Evolutionary conservation across 2,888 invertebrate genomes (phyloP).

Genomic region (Eilema depressum): DNA sequence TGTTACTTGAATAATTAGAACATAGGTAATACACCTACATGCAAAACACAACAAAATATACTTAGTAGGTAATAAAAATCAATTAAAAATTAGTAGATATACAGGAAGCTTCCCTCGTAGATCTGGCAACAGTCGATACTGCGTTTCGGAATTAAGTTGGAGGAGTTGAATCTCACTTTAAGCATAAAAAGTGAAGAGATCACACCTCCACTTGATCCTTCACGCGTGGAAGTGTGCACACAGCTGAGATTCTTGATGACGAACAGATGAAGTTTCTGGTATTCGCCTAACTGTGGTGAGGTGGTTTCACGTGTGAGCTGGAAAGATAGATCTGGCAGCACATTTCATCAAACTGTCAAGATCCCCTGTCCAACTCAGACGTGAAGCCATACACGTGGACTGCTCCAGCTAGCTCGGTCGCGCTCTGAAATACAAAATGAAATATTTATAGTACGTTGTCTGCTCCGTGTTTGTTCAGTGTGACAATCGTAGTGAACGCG

Average conservation of each 20-base stretch:
- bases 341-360: slow-evolving; percentile 81
- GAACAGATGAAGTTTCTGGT: neutral
- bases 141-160: slow-evolving; percentile 86
- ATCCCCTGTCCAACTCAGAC: slow-evolving; percentile 87
- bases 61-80: slow-evolving; percentile 13
- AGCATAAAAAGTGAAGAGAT: slow-evolving; percentile 87
- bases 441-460: slow-evolving; percentile 56
- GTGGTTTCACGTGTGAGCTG: slow-evolving; percentile 84
- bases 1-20: neutral
- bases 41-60: neutral
- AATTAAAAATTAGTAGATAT: neutral
- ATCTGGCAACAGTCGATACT: slow-evolving; percentile 50
- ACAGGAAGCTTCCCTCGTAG: slow-evolving; percentile 7
- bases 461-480: slow-evolving; percentile 67
- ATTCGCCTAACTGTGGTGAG: slow-evolving; percentile 31
- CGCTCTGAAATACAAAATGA: slow-evolving; percentile 66
- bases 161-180: slow-evolving; percentile 88
- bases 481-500: slow-evolving; percentile 74
- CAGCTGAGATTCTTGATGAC: slow-evolving; percentile 2
- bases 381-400: slow-evolving; percentile 67
- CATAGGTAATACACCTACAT: neutral
- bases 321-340: slow-evolving; percentile 88
- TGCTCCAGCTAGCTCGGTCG: slow-evolving; percentile 18
- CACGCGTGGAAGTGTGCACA: slow-evolving; percentile 58
- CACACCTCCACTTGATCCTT: slow-evolving; percentile 87